phyloP scores from a whole-genome alignment of 2,888 invertebrate genomes.

The Mesorhabditis sp. region DNA sequence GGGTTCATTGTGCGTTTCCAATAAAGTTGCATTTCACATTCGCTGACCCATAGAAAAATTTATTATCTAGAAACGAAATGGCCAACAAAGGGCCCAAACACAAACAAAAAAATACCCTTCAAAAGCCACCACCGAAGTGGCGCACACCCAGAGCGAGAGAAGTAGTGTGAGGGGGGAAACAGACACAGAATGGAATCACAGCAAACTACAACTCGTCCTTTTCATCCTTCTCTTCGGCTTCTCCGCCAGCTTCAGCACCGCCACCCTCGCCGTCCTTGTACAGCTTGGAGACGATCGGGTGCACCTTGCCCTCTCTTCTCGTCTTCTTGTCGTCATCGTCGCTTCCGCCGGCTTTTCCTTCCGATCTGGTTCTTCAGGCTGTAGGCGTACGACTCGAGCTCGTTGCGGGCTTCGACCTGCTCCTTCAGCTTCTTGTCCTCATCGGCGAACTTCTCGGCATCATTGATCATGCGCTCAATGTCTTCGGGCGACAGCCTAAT shows the following conservation, averaged over 20 bases:
- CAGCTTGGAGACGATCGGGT: constrained; percentile 93
- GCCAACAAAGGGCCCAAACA: background rate
- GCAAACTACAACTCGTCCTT: constrained; percentile 54
- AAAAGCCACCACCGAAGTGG: background rate
- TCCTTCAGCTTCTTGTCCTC: constrained; percentile 83
- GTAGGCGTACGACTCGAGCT: constrained; percentile 93
- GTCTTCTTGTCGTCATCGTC: constrained; percentile 85
- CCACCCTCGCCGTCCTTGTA: constrained; percentile 67
- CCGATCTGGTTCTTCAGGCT: constrained; percentile 84
- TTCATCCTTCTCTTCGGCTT: constrained; percentile 53
- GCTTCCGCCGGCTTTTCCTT: constrained; percentile 89
- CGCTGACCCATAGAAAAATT: background rate
- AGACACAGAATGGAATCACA: background rate
- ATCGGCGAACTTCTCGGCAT: constrained; percentile 96
- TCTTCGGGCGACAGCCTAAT: constrained; percentile 86
- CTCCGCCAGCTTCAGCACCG: constrained; percentile 30
- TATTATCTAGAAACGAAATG: background rate
- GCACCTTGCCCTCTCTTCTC: constrained; percentile 80
- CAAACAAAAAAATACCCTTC: background rate
- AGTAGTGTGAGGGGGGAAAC: background rate
- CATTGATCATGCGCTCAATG: constrained; percentile 97
- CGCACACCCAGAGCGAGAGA: background rate
- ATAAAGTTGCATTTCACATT: background rate
- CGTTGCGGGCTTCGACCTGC: constrained; percentile 82
- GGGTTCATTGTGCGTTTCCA: background rate